These are phyloP conservation scores for Habrosyne pyritoides DNA, from an alignment of 2,888 invertebrate genomes.

Conservation along the genomic window DNA sequence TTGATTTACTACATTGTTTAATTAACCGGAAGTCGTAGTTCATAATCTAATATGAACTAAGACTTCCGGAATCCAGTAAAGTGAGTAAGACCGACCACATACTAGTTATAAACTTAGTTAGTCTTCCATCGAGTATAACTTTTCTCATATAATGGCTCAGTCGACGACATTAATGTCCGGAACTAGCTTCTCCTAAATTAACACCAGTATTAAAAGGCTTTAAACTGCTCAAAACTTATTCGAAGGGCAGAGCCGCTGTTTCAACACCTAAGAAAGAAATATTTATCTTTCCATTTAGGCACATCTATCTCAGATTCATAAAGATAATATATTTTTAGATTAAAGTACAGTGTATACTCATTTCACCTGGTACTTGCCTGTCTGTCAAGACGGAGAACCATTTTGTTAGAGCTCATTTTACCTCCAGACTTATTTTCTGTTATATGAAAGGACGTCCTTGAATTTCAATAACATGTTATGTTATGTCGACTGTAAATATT, in stretches of 20 bases:
- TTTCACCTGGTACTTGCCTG: background rate
- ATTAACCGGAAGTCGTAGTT: too few species aligned
- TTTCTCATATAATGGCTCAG: constrained; percentile 58
- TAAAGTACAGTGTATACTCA: background rate
- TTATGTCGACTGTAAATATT: background rate
- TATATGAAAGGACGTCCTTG: background rate
- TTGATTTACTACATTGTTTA: background rate
- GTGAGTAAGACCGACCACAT: constrained; percentile 19
- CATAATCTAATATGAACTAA: background rate
- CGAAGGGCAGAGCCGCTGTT: background rate
- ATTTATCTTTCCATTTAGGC: background rate
- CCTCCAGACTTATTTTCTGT: background rate
- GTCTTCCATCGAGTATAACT: constrained; percentile 53
- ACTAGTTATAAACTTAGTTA: constrained; percentile 51
- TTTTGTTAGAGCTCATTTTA: background rate
- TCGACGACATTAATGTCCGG: constrained; percentile 51
- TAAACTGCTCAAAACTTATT: constrained; percentile 27
- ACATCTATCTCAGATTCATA: background rate
- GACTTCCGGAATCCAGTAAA: background rate
- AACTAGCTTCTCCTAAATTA: constrained; percentile 52
- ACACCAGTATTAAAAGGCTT: constrained; percentile 50
- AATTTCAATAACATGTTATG: background rate
- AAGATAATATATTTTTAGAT: background rate
- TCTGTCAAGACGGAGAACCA: constrained; percentile 2
- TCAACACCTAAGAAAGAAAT: background rate